These are phyloP conservation scores for Triplophysa yarkandensis DNA, from an alignment of 2,797 vertebrate genomes.

Conservation along the genomic window DNA sequence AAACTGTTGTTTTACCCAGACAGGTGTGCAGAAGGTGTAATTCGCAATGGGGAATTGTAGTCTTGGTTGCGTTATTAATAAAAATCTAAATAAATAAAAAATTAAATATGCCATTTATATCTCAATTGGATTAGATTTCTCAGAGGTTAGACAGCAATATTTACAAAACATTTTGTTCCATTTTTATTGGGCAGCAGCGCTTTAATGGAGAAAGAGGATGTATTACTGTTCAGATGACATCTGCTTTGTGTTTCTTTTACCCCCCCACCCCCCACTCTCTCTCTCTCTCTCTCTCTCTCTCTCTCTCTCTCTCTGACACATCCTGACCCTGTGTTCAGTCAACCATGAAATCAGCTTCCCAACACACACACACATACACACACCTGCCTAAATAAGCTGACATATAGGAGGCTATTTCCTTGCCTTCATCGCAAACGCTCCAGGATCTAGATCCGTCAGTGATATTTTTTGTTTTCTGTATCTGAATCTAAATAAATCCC, in stretches of 20 bases:
- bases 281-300: constrained; percentile 21
- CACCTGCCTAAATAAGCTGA: constrained; percentile 46
- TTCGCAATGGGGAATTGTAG: not conserved
- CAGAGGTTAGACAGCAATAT: not conserved
- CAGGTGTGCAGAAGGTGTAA: not conserved
- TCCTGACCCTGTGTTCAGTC: constrained; percentile 49
- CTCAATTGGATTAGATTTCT: not conserved
- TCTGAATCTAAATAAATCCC: not conserved
- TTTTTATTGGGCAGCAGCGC: not conserved
- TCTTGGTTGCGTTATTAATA: not conserved
- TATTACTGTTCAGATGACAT: constrained; percentile 4
- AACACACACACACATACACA: constrained; percentile 19
- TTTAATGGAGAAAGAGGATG: not conserved
- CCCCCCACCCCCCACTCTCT: constrained; percentile 15
- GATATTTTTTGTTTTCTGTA: not conserved
- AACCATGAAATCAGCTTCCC: constrained; percentile 49
- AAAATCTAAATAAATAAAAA: not conserved
- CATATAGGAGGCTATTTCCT: constrained; percentile 30
- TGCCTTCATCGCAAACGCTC: constrained; percentile 24
- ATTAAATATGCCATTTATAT: not conserved
- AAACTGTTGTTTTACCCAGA: not conserved
- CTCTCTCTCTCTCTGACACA: constrained; percentile 39
- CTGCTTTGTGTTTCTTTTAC: constrained; percentile 16
- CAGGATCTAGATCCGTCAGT: constrained; percentile 18
- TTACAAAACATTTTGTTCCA: not conserved